A percentile compares a stretch with the other conserved stretches of the same genome.
phyloP scores from a whole-genome alignment of 2,888 invertebrate species.

The Slavum lentiscoides region DNA sequence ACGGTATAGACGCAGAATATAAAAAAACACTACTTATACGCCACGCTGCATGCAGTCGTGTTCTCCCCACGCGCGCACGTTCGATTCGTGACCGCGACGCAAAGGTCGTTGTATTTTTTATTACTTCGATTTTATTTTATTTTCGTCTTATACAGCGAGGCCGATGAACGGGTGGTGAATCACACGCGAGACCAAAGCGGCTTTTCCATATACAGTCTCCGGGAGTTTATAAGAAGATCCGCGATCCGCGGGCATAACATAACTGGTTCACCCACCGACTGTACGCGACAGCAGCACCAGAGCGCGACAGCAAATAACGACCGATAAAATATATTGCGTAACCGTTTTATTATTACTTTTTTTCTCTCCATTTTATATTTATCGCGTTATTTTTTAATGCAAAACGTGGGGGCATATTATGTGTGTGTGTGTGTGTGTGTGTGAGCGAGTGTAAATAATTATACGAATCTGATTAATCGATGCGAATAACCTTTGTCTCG shows the following conservation, averaged over 20 bases:
- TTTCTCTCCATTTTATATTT: background rate
- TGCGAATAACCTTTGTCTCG: constrained; percentile 31
- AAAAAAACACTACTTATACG: too few relatives aligned
- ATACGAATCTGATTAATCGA: constrained; percentile 47
- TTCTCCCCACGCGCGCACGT: constrained; percentile 1
- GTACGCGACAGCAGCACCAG: too few relatives aligned
- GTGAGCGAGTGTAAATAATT: constrained; percentile 16
- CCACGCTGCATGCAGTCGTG: background rate
- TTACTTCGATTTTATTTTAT: background rate
- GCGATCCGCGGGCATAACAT: background rate
- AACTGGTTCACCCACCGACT: constrained; percentile 51
- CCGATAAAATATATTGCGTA: constrained; percentile 21
- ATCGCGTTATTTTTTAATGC: constrained; percentile 6
- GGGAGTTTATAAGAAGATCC: constrained; percentile 22
- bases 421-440: too few relatives aligned
- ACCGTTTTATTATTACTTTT: background rate
- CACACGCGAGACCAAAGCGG: constrained; percentile 16
- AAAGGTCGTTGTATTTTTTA: constrained; percentile 31
- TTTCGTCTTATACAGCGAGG: constrained; percentile 10
- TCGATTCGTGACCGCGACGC: constrained; percentile 23
- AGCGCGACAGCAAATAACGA: constrained; percentile 8
- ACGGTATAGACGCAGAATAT: too few relatives aligned
- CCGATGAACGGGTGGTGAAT: constrained; percentile 48
- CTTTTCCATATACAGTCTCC: constrained; percentile 36
- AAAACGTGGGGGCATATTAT: background rate